These are phyloP conservation scores for Plestiodon gilberti DNA, from an alignment of 2,113 vertebrate genomes.

Conservation along the genomic window DNA sequence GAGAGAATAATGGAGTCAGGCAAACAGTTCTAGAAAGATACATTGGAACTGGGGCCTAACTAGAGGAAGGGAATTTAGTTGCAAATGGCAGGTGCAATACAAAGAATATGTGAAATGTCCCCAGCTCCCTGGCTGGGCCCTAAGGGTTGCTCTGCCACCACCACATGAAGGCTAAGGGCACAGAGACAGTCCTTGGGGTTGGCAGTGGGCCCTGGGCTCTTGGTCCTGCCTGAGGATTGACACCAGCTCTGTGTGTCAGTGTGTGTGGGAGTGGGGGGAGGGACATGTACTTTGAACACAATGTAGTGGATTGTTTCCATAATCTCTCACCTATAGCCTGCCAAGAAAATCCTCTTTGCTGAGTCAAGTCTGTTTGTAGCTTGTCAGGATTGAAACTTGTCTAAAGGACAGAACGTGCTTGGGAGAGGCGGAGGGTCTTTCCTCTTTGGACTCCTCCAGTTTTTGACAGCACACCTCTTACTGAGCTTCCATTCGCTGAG, in stretches of 20 bases:
- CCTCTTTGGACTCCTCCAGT: background rate
- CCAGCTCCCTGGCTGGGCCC: no score
- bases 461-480: background rate
- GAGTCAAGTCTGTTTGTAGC: background rate
- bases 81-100: background rate
- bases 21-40: background rate
- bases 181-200: no score
- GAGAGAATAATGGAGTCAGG: rapidly evolving
- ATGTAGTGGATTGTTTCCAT: background rate
- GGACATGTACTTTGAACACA: background rate
- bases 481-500: background rate
- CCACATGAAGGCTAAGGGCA: no score
- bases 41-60: background rate
- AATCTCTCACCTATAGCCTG: background rate
- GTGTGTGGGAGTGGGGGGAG: background rate
- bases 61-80: background rate
- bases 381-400: background rate
- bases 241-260: background rate
- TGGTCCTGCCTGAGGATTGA: rapidly evolving
- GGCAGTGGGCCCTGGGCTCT: no score
- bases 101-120: no score
- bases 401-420: background rate
- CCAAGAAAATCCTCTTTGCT: background rate
- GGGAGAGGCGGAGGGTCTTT: background rate
- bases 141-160: no score